phyloP scores from a whole-genome alignment of 2,113 vertebrate genomes.

The Pimephales promelas region DNA sequence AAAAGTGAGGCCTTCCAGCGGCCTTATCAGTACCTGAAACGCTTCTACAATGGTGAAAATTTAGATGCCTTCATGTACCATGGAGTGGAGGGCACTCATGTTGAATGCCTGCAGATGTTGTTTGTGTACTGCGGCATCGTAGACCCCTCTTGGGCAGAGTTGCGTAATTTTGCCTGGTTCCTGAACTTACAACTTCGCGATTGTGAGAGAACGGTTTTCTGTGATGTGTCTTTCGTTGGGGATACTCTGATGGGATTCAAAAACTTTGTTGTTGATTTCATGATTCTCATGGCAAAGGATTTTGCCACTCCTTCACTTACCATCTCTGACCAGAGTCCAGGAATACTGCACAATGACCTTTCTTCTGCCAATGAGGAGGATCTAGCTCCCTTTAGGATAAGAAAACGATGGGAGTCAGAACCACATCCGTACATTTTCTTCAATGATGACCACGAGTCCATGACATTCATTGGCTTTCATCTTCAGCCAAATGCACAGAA shows the following conservation, averaged over 20 bases:
- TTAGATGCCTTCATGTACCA: conserved; percentile 81
- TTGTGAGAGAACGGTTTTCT: conserved; percentile 89
- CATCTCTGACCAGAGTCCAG: conserved; percentile 90
- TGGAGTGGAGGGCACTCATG: conserved; percentile 78
- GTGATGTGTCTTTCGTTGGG: conserved; percentile 74
- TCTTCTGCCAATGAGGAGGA: conserved; percentile 79
- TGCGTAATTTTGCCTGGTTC: conserved; percentile 89
- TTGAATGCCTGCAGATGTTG: conserved; percentile 86
- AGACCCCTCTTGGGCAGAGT: conserved; percentile 92
- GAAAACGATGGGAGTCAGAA: conserved; percentile 92
- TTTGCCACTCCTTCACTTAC: conserved; percentile 91
- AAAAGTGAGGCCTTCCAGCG: conserved; percentile 86
- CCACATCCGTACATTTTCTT: conserved; percentile 97
- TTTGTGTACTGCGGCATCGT: conserved; percentile 85
- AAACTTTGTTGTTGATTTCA: conserved; percentile 92
- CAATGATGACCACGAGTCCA: conserved; percentile 86
- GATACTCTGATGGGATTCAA: conserved; percentile 89
- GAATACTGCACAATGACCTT: conserved; percentile 64
- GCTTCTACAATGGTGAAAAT: conserved; percentile 71
- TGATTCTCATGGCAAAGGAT: conserved; percentile 96
- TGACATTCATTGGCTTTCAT: conserved; percentile 97
- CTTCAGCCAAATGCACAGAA: conserved; percentile 65
- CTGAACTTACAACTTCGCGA: conserved; percentile 87
- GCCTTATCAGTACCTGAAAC: conserved; percentile 88
- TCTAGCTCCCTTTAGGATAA: conserved; percentile 86